Percentiles rank a stretch among this genome's conserved stretches.
Conservation (phyloP, 2,888 invertebrate genomes). For the Sphecodes monilicornis region DNA sequence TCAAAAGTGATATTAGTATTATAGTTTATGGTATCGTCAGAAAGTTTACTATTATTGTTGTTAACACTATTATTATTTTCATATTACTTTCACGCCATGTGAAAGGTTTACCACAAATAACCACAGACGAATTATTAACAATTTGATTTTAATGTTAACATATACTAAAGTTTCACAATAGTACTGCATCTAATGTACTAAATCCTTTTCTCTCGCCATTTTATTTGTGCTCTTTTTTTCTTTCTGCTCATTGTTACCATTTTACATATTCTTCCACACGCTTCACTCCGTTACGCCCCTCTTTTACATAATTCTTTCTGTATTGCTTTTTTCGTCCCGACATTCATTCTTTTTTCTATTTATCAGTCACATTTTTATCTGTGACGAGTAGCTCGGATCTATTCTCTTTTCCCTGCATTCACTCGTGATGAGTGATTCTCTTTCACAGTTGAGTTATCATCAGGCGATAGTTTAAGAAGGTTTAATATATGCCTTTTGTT, state of each 20-base stretch:
- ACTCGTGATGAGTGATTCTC: slow-evolving; percentile 30
- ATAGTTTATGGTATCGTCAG: too few species aligned
- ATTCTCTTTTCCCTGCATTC: slow-evolving; percentile 12
- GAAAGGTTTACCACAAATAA: too few species aligned
- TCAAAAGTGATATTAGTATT: too few species aligned
- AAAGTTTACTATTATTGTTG: too few species aligned
- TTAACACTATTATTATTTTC: too few species aligned
- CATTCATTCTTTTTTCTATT: background rate
- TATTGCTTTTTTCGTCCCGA: background rate
- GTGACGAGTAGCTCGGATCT: background rate
- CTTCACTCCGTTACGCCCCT: background rate
- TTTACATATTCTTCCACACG: background rate
- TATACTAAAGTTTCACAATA: background rate
- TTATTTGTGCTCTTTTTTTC: background rate
- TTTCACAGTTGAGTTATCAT: slow-evolving; percentile 42
- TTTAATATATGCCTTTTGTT: slow-evolving; percentile 66
- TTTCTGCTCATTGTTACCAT: background rate
- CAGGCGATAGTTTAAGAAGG: slow-evolving; percentile 55
- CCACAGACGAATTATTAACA: background rate
- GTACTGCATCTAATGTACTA: background rate
- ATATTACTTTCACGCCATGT: too few species aligned
- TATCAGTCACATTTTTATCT: background rate
- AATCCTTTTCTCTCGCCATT: background rate
- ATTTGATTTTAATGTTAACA: background rate
- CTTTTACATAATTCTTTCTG: background rate